Conservation (phyloP, 2,888 invertebrate genomes). For the Agrotis exclamationis region DNA sequence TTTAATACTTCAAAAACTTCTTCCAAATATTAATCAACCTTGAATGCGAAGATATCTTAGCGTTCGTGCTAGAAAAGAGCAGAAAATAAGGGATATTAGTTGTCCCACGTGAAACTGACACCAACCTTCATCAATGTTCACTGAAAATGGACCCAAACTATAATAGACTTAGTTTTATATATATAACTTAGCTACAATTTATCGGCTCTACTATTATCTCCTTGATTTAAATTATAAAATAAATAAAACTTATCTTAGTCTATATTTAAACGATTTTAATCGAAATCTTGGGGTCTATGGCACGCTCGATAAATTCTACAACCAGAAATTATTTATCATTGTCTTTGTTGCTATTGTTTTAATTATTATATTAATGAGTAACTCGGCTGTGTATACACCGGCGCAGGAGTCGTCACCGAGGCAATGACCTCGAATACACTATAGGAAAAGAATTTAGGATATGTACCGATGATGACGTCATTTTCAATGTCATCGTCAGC, state of each 20-base stretch:
- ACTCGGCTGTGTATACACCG: constrained; percentile 52
- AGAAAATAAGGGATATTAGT: background rate
- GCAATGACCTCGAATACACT: constrained; percentile 70
- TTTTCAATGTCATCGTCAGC: constrained; percentile 72
- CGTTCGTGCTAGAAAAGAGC: constrained; percentile 10
- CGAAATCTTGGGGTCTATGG: constrained; percentile 42
- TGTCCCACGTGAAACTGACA: background rate
- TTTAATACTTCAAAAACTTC: background rate
- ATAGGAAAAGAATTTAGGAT: constrained; percentile 71
- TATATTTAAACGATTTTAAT: constrained; percentile 27
- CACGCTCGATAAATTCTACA: constrained; percentile 50
- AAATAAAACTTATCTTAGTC: constrained; percentile 6
- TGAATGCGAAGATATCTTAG: background rate
- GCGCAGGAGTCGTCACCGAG: constrained; percentile 58
- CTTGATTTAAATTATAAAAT: constrained; percentile 19
- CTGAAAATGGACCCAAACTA: background rate
- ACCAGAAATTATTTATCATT: constrained; percentile 60
- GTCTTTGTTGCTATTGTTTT: constrained; percentile 65
- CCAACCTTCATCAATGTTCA: background rate
- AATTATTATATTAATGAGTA: constrained; percentile 66
- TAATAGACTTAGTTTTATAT: background rate
- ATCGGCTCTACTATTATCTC: background rate
- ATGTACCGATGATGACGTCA: constrained; percentile 71
- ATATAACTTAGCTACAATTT: background rate
- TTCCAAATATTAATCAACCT: background rate